Percentiles rank a stretch among this genome's conserved stretches.
These are phyloP conservation scores for Icerya purchasi DNA, from an alignment of 2,888 invertebrate genomes.

Conservation along the genomic window DNA sequence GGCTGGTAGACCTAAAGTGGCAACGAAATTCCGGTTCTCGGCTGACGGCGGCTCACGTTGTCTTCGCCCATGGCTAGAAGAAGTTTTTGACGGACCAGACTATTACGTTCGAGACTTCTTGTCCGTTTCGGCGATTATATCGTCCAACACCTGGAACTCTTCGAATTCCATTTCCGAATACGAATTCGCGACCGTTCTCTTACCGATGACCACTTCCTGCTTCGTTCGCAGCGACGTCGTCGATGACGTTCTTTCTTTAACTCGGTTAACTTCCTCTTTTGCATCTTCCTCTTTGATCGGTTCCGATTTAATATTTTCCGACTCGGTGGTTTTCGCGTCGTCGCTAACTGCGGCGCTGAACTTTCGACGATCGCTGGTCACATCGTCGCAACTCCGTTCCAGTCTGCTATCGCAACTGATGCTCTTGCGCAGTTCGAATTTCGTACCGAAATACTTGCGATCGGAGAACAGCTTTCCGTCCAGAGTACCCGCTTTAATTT, in stretches of 20 bases:
- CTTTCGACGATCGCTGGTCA: conserved; percentile 22
- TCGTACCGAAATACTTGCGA: conserved; percentile 33
- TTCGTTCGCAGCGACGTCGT: not conserved
- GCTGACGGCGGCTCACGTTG: no score
- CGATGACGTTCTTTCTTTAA: not conserved
- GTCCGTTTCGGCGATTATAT: no score
- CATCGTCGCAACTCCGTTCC: conserved; percentile 56
- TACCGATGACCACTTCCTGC: no score
- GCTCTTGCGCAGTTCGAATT: conserved; percentile 62
- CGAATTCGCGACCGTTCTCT: conserved; percentile 21
- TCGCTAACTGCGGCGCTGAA: not conserved
- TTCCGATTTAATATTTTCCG: not conserved
- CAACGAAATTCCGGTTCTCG: no score
- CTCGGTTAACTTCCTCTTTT: conserved; percentile 1
- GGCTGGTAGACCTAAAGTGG: no score
- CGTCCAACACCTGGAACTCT: conserved; percentile 41
- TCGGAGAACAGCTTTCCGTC: not conserved
- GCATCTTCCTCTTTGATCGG: no score
- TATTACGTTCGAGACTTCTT: no score
- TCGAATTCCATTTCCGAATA: conserved; percentile 58
- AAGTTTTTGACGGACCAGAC: no score
- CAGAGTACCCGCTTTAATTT: not conserved
- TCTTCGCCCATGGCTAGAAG: no score
- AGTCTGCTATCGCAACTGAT: conserved; percentile 68
- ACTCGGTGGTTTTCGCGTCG: not conserved